These are phyloP conservation scores for Drosophila aldrichi DNA, from an alignment of 2,888 invertebrate genomes.

Conservation along the genomic window DNA sequence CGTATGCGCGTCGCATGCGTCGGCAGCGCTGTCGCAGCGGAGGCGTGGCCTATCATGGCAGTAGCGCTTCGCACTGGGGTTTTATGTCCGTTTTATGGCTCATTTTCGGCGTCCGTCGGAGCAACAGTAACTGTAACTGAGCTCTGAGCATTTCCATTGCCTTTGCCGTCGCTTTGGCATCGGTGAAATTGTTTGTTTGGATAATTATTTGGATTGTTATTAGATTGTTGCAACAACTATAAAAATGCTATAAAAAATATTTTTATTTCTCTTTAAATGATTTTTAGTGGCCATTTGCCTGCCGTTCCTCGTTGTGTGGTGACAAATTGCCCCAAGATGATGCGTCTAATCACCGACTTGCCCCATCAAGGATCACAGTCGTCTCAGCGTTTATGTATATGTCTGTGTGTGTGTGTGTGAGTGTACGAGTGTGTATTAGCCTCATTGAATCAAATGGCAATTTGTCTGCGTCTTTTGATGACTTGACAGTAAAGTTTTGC, in stretches of 20 bases:
- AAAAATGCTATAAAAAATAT: conserved; percentile 81
- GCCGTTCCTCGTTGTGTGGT: conserved; percentile 67
- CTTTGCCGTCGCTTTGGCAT: conserved; percentile 75
- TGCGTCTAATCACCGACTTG: conserved; percentile 71
- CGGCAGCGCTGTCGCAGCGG: conserved; percentile 55
- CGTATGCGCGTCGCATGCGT: conserved; percentile 73
- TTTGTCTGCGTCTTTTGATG: conserved; percentile 46
- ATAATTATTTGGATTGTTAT: conserved; percentile 84
- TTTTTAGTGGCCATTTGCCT: conserved; percentile 72
- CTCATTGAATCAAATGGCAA: conserved; percentile 60
- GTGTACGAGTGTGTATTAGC: conserved; percentile 24
- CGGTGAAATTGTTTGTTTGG: conserved; percentile 78
- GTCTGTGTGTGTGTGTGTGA: background rate
- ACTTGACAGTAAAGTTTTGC: conserved; percentile 21
- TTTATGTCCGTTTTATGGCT: conserved; percentile 78
- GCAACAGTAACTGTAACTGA: conserved; percentile 51
- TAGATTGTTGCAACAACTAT: conserved; percentile 84
- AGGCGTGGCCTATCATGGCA: conserved; percentile 79
- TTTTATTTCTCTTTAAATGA: conserved; percentile 81
- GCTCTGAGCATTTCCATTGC: conserved; percentile 46
- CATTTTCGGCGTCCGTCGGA: conserved; percentile 67
- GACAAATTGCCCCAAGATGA: conserved; percentile 80
- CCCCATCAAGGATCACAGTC: conserved; percentile 43
- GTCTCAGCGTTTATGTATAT: conserved; percentile 19
- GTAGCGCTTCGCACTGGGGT: conserved; percentile 73